A percentile compares a stretch with the other conserved stretches of the same genome.
Conservation (phyloP, 2,888 invertebrate genomes). For the Crocallis elinguaria region DNA sequence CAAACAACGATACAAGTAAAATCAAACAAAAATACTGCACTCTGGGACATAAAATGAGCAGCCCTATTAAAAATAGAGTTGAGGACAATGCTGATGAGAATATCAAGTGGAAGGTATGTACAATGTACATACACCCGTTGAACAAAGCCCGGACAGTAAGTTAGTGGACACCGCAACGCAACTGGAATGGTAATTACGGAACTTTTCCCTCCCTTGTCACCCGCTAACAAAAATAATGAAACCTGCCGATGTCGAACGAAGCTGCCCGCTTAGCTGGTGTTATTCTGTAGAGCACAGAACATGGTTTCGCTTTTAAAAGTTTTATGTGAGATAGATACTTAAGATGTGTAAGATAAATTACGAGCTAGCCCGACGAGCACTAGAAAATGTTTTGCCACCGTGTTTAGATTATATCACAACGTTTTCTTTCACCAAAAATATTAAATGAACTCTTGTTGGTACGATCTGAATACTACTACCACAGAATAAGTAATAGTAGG, state of each 20-base stretch:
- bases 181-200: constrained; percentile 54
- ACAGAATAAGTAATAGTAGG: too few species aligned
- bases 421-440: too few species aligned
- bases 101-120: constrained; percentile 40
- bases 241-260: constrained; percentile 44
- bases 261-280: not conserved
- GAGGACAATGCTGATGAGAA: constrained; percentile 38
- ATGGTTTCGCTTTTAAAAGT: not conserved
- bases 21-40: not conserved
- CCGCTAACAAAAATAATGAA: constrained; percentile 49
- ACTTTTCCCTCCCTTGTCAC: constrained; percentile 44
- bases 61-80: constrained; percentile 14
- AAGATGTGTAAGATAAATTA: too few species aligned
- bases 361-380: too few species aligned
- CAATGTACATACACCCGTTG: constrained; percentile 53
- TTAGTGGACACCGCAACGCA: constrained; percentile 34
- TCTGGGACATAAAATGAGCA: not conserved
- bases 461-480: too few species aligned
- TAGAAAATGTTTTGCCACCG: too few species aligned
- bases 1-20: not conserved
- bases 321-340: not conserved
- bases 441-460: too few species aligned
- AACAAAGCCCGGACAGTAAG: constrained; percentile 32
- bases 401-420: too few species aligned
- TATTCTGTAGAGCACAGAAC: not conserved